phyloP scores from a whole-genome alignment of 2,888 invertebrate genomes.

The Agriotes lineatus region DNA sequence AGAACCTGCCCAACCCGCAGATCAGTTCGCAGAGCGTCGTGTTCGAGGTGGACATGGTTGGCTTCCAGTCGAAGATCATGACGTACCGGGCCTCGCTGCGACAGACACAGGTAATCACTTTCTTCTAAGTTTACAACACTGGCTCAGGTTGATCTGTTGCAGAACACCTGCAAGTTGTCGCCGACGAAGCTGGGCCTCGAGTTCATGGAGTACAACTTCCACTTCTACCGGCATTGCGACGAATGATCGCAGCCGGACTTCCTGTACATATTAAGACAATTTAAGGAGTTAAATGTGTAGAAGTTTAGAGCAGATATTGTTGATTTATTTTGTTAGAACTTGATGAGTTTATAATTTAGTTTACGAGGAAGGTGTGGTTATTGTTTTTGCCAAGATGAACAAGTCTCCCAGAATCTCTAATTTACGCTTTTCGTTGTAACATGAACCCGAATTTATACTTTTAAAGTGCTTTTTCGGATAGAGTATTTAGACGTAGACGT shows the following conservation, averaged over 20 bases:
- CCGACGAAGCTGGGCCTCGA: conserved; percentile 74
- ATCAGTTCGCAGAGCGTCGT: conserved; percentile 58
- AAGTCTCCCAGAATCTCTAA: conserved; percentile 1
- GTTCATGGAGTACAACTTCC: conserved; percentile 85
- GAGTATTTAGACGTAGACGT: no score
- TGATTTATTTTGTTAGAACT: conserved; percentile 2
- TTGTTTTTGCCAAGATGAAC: conserved; percentile 11
- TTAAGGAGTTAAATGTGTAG: neutral
- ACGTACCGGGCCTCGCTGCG: conserved; percentile 63
- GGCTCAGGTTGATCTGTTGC: no score
- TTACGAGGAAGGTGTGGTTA: neutral
- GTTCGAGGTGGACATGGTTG: conserved; percentile 65
- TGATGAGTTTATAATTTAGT: neutral
- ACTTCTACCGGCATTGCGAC: conserved; percentile 84
- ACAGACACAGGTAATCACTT: conserved; percentile 57
- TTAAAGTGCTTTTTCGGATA: no score
- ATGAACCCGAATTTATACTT: conserved; percentile 11
- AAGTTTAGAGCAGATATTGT: neutral
- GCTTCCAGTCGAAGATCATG: conserved; percentile 63
- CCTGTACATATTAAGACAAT: neutral
- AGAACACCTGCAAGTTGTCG: conserved; percentile 80
- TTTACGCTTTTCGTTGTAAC: conserved; percentile 8
- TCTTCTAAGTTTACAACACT: neutral
- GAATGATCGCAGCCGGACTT: conserved; percentile 65
- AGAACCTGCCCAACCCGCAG: conserved; percentile 57